Evolutionary conservation across 64 coral and sea anemone genomes (phyloP).

Genomic region (Hydrozoanthus tunicans): DNA sequence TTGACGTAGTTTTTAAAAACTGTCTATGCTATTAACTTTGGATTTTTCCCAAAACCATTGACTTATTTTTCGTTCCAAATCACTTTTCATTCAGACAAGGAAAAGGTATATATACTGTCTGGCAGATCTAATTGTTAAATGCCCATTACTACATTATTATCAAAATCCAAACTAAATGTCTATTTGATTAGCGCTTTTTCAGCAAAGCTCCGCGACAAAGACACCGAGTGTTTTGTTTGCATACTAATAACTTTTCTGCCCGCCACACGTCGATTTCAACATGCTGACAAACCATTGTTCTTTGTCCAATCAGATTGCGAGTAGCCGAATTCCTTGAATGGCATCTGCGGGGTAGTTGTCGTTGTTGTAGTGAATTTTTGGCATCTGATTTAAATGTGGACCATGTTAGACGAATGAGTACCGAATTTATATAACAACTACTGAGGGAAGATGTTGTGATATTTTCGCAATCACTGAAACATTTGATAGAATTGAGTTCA

Average conservation of each 20-base stretch:
- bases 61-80: too few relatives aligned
- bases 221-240: conserved; percentile 22
- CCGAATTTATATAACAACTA: conserved; percentile 18
- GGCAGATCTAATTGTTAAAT: neutral
- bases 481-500: neutral
- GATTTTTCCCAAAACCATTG: too few relatives aligned
- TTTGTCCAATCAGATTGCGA: conserved; percentile 43
- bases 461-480: neutral
- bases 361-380: conserved; percentile 70
- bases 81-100: neutral
- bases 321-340: conserved; percentile 55
- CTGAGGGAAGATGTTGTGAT: conserved; percentile 28
- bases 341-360: conserved; percentile 51
- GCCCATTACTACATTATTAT: neutral
- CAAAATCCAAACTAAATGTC: neutral
- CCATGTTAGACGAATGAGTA: neutral
- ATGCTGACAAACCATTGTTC: conserved; percentile 37
- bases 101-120: neutral
- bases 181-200: neutral
- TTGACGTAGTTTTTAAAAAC: too few relatives aligned
- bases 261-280: conserved; percentile 8
- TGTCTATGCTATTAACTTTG: too few relatives aligned
- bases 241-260: conserved; percentile 1
- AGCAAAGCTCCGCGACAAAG: neutral
- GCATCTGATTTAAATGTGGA: conserved; percentile 43